Conservation (phyloP, 1,140 invertebrate genomes). For the Elysia chlorotica region DNA sequence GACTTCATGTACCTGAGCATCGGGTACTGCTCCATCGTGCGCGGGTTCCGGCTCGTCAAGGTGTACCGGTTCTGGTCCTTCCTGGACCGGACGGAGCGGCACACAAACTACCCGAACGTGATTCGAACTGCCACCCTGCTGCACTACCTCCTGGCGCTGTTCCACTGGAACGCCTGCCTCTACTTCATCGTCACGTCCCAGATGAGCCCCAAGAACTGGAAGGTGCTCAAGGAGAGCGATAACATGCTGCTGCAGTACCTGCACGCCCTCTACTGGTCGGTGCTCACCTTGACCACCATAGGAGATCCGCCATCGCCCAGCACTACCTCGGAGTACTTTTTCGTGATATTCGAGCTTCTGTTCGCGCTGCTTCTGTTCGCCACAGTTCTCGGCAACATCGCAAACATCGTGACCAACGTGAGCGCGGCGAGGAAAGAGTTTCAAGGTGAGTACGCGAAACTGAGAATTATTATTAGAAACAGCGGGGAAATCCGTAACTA, state of each 20-base stretch:
- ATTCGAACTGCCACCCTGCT: constrained; percentile 88
- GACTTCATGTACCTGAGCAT: constrained; percentile 98
- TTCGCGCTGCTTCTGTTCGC: constrained; percentile 62
- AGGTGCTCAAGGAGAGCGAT: constrained; percentile 43
- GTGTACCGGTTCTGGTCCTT: constrained; percentile 99
- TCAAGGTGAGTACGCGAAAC: constrained; percentile 56
- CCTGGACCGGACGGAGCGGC: constrained; percentile 95
- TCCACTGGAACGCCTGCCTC: constrained; percentile 99
- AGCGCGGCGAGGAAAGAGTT: constrained; percentile 62
- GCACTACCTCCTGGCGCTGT: constrained; percentile 96
- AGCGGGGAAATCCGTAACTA: no score
- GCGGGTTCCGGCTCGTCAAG: constrained; percentile 96
- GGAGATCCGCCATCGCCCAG: constrained; percentile 70
- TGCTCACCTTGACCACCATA: constrained; percentile 91
- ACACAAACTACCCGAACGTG: constrained; percentile 98
- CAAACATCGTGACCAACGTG: constrained; percentile 62
- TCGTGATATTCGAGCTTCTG: constrained; percentile 59
- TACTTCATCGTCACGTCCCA: constrained; percentile 71
- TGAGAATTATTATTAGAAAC: no score
- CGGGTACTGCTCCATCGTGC: constrained; percentile 95
- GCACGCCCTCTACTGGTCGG: constrained; percentile 98
- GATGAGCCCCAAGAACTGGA: constrained; percentile 33
- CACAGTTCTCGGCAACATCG: constrained; percentile 61
- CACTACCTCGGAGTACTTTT: constrained; percentile 73
- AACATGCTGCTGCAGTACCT: constrained; percentile 73